A percentile compares a stretch with the other conserved stretches of the same genome.
phyloP scores from a whole-genome alignment of 2,797 vertebrate genomes.

The Xenops minutus region DNA sequence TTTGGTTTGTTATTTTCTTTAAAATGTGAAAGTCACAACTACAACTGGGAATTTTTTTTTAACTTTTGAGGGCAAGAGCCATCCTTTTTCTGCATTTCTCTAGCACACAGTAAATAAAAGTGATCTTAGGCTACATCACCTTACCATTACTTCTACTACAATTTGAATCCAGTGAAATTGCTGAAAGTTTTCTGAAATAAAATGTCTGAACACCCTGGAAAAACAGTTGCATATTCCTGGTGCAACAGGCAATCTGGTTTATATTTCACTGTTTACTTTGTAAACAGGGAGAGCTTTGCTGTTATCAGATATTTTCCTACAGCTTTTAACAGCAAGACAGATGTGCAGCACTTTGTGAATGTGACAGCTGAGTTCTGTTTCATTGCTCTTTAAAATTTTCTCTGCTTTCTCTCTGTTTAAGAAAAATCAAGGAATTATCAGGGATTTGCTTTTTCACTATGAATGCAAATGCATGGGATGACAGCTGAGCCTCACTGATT shows the following conservation, averaged over 20 bases:
- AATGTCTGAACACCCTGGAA: neutral
- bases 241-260: neutral
- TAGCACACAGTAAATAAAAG: neutral
- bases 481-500: neutral
- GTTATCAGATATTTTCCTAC: neutral
- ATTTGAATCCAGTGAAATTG: neutral
- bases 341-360: neutral
- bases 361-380: neutral
- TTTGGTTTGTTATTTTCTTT: neutral
- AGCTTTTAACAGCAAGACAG: neutral
- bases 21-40: neutral
- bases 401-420: neutral
- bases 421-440: neutral
- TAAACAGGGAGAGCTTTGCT: neutral
- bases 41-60: neutral
- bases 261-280: neutral
- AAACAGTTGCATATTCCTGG: neutral
- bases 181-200: neutral
- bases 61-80: neutral
- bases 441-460: neutral
- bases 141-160: neutral
- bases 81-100: neutral
- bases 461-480: neutral
- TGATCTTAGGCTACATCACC: neutral
- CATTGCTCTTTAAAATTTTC: neutral